Evolutionary conservation across 1,140 invertebrate genomes (phyloP), one percentile per base, ranked within the genome.

Genomic region (Papilio glaucus): DNA sequence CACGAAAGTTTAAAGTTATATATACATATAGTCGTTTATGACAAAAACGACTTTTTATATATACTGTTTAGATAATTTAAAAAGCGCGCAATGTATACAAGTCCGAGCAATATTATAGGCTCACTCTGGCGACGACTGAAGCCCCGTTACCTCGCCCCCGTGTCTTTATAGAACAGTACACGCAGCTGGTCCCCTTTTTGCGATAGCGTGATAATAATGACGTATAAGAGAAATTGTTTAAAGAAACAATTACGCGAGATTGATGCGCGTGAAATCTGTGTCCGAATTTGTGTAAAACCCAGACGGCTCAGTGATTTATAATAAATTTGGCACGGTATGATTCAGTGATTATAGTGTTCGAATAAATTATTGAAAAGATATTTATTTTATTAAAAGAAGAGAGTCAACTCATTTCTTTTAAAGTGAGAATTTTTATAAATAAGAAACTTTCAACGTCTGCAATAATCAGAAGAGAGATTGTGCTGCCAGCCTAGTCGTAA

Each of bases 181-280:
- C 15, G 21, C 49, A 53, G 49, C 21, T 53, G 49, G 49, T 53
- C 49, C 49, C 49, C 49, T 74, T 74, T 74, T 74, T 74, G 73
- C 68, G 42, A 65, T 71, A n/a, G n/a, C n/a, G n/a, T n/a, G n/a
- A n/a, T n/a, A n/a, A n/a, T n/a, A n/a, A n/a, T n/a, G n/a, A 61
- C 67, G 57, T 70, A 69, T 74, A 74, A 57, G 65, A 74, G 73
- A 74, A 74, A 74, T 71, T 74, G 49, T 69, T 74, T 61, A 60
- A 49, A 29, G n/a, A 33, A 65, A 74, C 69, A 74, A 74, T 74
- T 74, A 74, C 71, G 10, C 18, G 49, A 53, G 49, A 53, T 53
- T 53, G 49, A 53, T 53, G 49, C 49, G 49, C 68, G 60, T 71
- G 73, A 71, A 74, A 74, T 69, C 63, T 39, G 60, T 18, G 49